phyloP scores from a whole-genome alignment of 1,140 invertebrate genomes.

The Drosophila repletoides region DNA sequence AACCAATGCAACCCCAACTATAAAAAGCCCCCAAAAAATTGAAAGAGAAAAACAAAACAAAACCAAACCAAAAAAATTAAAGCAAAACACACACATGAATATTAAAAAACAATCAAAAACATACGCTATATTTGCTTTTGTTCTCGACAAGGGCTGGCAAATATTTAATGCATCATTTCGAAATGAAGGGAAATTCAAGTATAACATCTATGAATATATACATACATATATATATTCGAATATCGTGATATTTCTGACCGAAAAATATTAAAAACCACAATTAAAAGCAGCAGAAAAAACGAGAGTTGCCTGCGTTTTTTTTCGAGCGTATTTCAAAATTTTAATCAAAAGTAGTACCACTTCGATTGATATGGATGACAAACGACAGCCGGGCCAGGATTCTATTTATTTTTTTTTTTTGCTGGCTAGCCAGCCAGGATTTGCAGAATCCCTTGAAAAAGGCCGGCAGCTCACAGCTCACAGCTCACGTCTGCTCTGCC shows the following conservation, averaged over 20 bases:
- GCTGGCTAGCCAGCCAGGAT: conserved; percentile 16
- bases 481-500: neutral
- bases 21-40: neutral
- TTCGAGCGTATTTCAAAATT: conserved; percentile 61
- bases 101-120: conserved; percentile 76
- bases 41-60: neutral
- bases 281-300: conserved; percentile 51
- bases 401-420: conserved; percentile 23
- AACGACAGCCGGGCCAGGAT: conserved; percentile 30
- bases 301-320: conserved; percentile 4
- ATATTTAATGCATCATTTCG: conserved; percentile 75
- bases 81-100: conserved; percentile 47
- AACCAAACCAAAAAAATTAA: neutral
- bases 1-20: conserved; percentile 17
- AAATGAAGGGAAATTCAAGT: conserved; percentile 64
- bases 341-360: conserved; percentile 78
- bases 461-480: neutral
- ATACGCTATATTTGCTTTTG: conserved; percentile 67
- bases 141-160: conserved; percentile 57
- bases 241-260: conserved; percentile 14
- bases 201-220: conserved; percentile 33
- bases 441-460: conserved; percentile 6
- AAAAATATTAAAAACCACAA: conserved; percentile 76
- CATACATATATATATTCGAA: conserved; percentile 23
- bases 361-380: conserved; percentile 75